Evolutionary conservation across 2,113 vertebrate genomes (phyloP).

Genomic region (Trematocara zebra): DNA sequence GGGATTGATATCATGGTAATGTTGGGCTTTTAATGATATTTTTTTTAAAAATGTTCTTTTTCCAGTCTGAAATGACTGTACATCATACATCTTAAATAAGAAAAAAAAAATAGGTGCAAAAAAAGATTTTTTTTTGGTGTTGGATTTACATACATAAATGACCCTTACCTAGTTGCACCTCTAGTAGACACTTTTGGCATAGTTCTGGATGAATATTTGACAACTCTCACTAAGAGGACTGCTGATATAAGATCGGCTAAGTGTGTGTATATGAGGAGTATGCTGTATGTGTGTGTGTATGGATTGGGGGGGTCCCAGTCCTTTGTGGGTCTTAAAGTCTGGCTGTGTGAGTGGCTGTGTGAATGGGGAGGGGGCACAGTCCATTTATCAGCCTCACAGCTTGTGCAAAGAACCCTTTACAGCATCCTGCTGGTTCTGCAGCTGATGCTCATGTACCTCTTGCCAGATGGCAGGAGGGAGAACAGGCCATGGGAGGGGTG

Average conservation of each 20-base stretch:
- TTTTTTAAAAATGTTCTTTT: background rate
- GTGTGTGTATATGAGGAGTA: background rate
- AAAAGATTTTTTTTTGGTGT: rapidly evolving
- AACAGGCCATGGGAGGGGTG: background rate
- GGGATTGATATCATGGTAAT: background rate
- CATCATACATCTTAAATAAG: background rate
- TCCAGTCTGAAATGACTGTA: background rate
- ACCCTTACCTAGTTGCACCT: background rate
- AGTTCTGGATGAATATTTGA: background rate
- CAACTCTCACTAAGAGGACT: background rate
- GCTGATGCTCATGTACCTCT: background rate
- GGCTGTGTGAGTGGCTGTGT: background rate
- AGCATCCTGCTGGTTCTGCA: background rate
- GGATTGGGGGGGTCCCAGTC: background rate
- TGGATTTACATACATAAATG: background rate
- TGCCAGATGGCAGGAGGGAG: background rate
- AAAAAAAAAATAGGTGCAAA: background rate
- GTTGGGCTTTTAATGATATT: background rate
- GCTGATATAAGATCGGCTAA: background rate
- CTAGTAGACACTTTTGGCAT: background rate
- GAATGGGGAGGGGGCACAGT: background rate
- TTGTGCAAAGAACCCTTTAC: background rate
- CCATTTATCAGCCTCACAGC: background rate
- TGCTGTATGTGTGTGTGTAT: background rate
- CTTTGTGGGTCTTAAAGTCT: background rate